phyloP scores from a whole-genome alignment of 2,888 invertebrate genomes.

The Aphelenchoides bicaudatus region DNA sequence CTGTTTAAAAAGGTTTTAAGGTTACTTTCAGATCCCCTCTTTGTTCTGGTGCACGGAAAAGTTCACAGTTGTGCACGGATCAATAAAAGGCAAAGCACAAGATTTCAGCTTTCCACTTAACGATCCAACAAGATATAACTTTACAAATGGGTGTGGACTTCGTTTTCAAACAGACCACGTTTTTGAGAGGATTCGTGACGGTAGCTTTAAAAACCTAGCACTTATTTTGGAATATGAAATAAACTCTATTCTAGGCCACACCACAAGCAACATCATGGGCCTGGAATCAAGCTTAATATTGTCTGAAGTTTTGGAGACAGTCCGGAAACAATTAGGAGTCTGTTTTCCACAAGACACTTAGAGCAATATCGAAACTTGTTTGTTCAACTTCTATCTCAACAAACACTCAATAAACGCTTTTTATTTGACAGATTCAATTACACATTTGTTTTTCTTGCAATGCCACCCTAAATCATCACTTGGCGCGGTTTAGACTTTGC shows the following conservation, averaged over 20 bases:
- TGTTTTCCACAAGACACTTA: conserved; percentile 29
- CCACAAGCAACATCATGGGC: conserved; percentile 33
- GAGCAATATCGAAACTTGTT: too few species aligned
- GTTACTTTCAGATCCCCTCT: conserved; percentile 22
- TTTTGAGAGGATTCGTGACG: conserved; percentile 25
- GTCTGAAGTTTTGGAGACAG: conserved; percentile 26
- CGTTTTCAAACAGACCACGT: conserved; percentile 37
- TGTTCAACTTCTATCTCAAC: too few species aligned
- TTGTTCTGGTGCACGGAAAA: conserved; percentile 30
- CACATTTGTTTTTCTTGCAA: too few species aligned
- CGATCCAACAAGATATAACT: conserved; percentile 19
- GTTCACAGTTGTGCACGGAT: too few species aligned
- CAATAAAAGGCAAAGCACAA: too few species aligned
- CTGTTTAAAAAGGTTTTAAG: neutral
- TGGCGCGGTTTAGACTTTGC: too few species aligned
- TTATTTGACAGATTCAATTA: too few species aligned
- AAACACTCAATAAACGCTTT: too few species aligned
- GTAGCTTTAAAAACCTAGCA: conserved; percentile 3
- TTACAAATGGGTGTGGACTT: conserved; percentile 25
- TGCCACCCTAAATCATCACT: too few species aligned
- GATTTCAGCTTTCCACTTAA: too few species aligned
- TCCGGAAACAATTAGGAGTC: conserved; percentile 28
- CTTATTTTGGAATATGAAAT: neutral
- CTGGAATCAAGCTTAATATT: conserved; percentile 28
- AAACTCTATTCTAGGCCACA: conserved; percentile 23